phyloP scores from a whole-genome alignment of 2,888 invertebrate genomes.

The Dichetophora obliterata region DNA sequence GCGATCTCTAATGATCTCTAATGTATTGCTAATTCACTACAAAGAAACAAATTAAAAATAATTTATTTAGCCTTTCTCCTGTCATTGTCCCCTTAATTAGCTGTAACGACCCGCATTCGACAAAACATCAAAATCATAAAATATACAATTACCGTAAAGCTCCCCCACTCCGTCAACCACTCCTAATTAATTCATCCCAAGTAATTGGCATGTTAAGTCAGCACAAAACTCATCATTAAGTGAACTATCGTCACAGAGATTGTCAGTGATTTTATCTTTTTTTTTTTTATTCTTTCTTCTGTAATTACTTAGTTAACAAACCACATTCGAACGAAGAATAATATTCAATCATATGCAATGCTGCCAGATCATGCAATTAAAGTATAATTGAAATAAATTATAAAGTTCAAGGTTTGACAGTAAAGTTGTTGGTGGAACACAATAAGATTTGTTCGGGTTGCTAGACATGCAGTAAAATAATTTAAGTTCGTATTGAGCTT shows the following conservation, averaged over 20 bases:
- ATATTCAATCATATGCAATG: conserved; percentile 5
- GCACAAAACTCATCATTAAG: background rate
- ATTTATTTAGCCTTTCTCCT: background rate
- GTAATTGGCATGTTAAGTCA: conserved; percentile 19
- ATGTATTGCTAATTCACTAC: no score
- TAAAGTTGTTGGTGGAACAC: no score
- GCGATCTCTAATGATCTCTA: no score
- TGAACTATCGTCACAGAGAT: background rate
- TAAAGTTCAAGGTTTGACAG: conserved; percentile 29
- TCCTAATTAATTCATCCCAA: conserved; percentile 16
- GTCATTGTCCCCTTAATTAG: no score
- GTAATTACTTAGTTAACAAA: conserved; percentile 20
- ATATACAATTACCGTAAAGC: background rate
- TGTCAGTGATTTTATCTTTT: conserved; percentile 20
- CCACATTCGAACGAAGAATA: conserved; percentile 9
- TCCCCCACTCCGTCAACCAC: background rate
- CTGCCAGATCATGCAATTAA: conserved; percentile 19
- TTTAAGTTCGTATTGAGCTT: no score
- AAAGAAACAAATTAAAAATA: no score
- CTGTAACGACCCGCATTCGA: no score
- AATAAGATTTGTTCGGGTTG: no score
- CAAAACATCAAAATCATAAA: background rate
- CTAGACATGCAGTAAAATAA: no score
- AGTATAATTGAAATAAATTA: conserved; percentile 25
- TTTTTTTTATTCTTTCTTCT: background rate